phyloP scores from a whole-genome alignment of 2,888 invertebrate species.

The Acleris laterana region DNA sequence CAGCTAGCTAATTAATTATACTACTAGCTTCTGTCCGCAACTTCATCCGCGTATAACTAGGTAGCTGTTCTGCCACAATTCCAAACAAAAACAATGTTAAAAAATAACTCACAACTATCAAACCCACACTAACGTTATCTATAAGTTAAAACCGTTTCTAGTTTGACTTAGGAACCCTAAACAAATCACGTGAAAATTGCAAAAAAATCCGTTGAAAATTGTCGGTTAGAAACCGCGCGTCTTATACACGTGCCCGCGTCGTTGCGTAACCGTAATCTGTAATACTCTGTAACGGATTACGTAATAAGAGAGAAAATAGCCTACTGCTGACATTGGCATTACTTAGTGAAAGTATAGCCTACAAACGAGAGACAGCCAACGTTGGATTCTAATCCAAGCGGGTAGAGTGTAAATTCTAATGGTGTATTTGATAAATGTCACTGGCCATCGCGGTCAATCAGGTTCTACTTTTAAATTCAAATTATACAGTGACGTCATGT shows the following conservation, averaged over 20 bases:
- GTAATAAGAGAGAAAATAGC: slow-evolving; percentile 70
- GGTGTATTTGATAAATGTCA: slow-evolving; percentile 38
- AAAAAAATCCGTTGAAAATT: slow-evolving; percentile 29
- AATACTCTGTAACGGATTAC: slow-evolving; percentile 56
- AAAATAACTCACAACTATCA: no score
- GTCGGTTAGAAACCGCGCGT: slow-evolving; percentile 25
- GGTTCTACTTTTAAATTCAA: slow-evolving; percentile 50
- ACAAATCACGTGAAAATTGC: slow-evolving; percentile 11
- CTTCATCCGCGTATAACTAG: no score
- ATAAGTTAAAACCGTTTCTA: no score
- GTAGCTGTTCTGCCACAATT: no score
- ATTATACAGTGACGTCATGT: slow-evolving; percentile 46
- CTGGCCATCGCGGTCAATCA: slow-evolving; percentile 54
- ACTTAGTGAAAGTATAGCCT: slow-evolving; percentile 73
- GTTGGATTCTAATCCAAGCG: slow-evolving; percentile 36
- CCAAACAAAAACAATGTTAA: no score
- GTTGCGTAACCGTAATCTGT: slow-evolving; percentile 55
- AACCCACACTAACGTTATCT: no score
- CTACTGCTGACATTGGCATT: slow-evolving; percentile 74
- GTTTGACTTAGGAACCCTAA: no score
- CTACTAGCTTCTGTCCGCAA: no score
- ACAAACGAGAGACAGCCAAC: slow-evolving; percentile 38
- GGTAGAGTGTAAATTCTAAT: slow-evolving; percentile 37
- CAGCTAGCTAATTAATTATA: no score
- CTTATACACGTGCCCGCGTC: slow-evolving; percentile 42